These are phyloP conservation scores for Caenorhabditis brenneri DNA, from an alignment of 1,140 invertebrate genomes.

Conservation along the genomic window DNA sequence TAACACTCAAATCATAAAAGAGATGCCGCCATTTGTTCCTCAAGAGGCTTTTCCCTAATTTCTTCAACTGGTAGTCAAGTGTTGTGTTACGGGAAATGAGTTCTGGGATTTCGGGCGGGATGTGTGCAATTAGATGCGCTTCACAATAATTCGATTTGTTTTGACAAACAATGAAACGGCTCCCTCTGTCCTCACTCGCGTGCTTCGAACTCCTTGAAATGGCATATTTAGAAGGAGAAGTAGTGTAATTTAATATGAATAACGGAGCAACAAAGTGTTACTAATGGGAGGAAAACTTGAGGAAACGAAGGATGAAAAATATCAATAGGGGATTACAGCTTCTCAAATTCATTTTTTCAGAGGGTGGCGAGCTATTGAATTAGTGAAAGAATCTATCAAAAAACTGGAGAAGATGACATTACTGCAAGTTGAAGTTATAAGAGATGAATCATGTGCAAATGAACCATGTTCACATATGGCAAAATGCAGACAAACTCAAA, in stretches of 20 bases:
- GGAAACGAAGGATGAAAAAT: not conserved
- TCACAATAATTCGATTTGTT: constrained; percentile 43
- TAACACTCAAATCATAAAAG: constrained; percentile 26
- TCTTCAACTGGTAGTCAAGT: constrained; percentile 26
- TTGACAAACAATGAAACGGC: constrained; percentile 34
- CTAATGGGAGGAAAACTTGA: constrained; percentile 29
- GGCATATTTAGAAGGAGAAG: constrained; percentile 22
- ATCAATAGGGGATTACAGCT: not conserved
- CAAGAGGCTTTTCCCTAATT: not conserved
- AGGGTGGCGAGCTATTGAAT: constrained; percentile 53
- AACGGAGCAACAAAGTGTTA: constrained; percentile 23
- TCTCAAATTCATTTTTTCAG: constrained; percentile 37
- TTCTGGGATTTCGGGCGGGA: not conserved
- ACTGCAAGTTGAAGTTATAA: constrained; percentile 83
- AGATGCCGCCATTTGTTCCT: not conserved
- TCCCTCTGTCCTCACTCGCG: not conserved
- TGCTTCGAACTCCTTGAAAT: constrained; percentile 14
- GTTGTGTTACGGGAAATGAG: constrained; percentile 43
- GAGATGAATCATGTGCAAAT: constrained; percentile 92
- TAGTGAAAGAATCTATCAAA: constrained; percentile 54
- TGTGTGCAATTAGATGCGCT: constrained; percentile 38
- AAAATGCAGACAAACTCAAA: constrained; percentile 86
- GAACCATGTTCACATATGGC: constrained; percentile 96
- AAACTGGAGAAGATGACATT: constrained; percentile 69
- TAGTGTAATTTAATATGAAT: constrained; percentile 39